Evolutionary conservation across 1,140 invertebrate genomes (phyloP).

Genomic region (Gonioctena quinquepunctata): DNA sequence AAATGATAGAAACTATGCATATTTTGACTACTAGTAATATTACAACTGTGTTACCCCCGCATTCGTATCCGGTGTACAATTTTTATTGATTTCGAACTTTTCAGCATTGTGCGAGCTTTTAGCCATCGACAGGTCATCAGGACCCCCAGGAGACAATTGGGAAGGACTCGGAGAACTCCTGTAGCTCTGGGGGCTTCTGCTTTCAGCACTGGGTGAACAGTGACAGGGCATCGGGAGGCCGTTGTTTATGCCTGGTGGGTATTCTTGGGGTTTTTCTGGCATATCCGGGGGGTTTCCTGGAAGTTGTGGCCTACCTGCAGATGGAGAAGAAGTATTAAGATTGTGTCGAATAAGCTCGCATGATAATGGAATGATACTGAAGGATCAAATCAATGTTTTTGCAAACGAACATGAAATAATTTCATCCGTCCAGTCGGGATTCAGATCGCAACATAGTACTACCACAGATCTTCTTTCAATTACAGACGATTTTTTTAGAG

Average conservation of each 20-base stretch:
- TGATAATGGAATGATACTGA: no score
- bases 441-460: no score
- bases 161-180: slow-evolving; percentile 46
- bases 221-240: slow-evolving; percentile 38
- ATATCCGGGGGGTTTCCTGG: slow-evolving; percentile 26
- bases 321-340: no score
- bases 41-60: neutral
- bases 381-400: no score
- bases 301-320: neutral
- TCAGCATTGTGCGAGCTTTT: slow-evolving; percentile 31
- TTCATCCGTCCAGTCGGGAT: no score
- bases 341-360: no score
- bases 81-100: slow-evolving; percentile 14
- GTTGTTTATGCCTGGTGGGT: slow-evolving; percentile 25
- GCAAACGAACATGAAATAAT: no score
- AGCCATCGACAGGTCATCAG: slow-evolving; percentile 49
- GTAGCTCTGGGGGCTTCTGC: slow-evolving; percentile 35
- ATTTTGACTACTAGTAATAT: no score
- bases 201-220: slow-evolving; percentile 45
- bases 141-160: slow-evolving; percentile 45
- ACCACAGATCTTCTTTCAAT: no score
- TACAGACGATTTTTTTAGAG: no score
- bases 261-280: slow-evolving; percentile 42
- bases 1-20: no score
- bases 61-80: neutral